Base-by-base conservation (phyloP, 1,140 invertebrate genomes). In the Aphidius ervi region DNA sequence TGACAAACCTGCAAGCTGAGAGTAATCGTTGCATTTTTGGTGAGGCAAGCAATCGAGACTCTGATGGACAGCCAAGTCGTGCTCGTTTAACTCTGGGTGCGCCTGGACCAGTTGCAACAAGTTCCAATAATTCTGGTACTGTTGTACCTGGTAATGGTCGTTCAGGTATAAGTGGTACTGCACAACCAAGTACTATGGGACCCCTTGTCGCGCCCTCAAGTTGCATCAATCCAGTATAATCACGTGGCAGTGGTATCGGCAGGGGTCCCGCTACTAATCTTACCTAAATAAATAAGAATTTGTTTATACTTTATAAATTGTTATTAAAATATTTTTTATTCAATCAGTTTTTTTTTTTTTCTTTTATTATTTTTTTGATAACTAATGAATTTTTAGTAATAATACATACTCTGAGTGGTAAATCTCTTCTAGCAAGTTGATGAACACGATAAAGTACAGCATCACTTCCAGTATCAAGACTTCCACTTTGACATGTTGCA, bases 1-100 rank as follows among this genome's bases (percentile, higher is more conserved):
- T 7, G 9, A 41, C 60, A 63, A 71, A 79, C 77, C 76, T 77
- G 75, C 77, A 79, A n/a, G 75, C 76, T 7, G 74, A 77, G n/a
- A 79, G 67, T 52, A 79, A 59, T 61, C 75, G 68, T 52, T 79
- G 77, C 77, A 79, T 79, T 65, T 78, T 79, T 5, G 75, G 75
- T 1, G 77, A 79, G 6, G 75, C 75, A n/a, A 79, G 65, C 10
- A 79, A 39, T 46, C 77, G 67, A 2, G 77, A 70, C 61, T 79
- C 76, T 4, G 76, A 78, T 43, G 75, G 75, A 63, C 74, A 79
- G 0, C 77, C 76, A 9, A 78, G 45, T 9, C 77, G 69, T 10
- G 74, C 75, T 46, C 76, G 66, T 61, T 79, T 79, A 10, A 79
- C 77, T 9, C 77, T 65, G 0, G 76, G 75, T n/a, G 76, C 75